These are phyloP conservation scores for Taenioides sp. DNA, from an alignment of 2,797 vertebrate genomes.

Conservation along the genomic window DNA sequence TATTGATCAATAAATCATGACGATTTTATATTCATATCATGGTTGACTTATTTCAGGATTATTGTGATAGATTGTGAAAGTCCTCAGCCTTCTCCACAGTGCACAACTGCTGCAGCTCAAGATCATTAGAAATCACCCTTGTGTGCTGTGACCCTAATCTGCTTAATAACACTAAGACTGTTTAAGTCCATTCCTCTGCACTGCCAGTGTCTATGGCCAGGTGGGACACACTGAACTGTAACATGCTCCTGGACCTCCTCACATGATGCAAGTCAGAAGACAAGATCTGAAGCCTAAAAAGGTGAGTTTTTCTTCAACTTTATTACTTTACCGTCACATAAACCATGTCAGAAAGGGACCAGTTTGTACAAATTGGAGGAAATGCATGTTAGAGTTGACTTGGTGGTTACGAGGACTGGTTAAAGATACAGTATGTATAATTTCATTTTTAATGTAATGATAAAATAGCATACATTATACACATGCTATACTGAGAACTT, in stretches of 20 bases:
- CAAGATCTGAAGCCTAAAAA: slow-evolving; percentile 49
- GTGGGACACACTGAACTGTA: slow-evolving; percentile 11
- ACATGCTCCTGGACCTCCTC: neutral
- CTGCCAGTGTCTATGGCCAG: slow-evolving; percentile 27
- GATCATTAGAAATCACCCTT: slow-evolving; percentile 57
- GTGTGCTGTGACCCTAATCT: slow-evolving; percentile 78
- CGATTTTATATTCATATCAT: neutral
- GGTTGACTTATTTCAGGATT: neutral
- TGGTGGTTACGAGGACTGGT: neutral
- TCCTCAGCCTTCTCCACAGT: slow-evolving; percentile 11
- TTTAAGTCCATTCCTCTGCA: slow-evolving; percentile 62
- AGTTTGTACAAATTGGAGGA: neutral
- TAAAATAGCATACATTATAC: no score
- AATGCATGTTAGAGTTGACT: neutral
- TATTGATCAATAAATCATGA: neutral
- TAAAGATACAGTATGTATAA: no score
- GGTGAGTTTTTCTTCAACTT: slow-evolving; percentile 59
- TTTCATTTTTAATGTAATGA: no score
- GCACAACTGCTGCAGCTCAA: slow-evolving; percentile 27
- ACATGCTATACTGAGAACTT: no score
- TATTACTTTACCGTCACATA: neutral
- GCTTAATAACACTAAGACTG: slow-evolving; percentile 69
- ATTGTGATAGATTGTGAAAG: neutral
- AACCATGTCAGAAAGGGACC: neutral
- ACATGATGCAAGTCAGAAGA: slow-evolving; percentile 67